These are phyloP conservation scores for Hypotaenidia okinawae DNA, from an alignment of 2,797 vertebrate species.

Conservation along the genomic window DNA sequence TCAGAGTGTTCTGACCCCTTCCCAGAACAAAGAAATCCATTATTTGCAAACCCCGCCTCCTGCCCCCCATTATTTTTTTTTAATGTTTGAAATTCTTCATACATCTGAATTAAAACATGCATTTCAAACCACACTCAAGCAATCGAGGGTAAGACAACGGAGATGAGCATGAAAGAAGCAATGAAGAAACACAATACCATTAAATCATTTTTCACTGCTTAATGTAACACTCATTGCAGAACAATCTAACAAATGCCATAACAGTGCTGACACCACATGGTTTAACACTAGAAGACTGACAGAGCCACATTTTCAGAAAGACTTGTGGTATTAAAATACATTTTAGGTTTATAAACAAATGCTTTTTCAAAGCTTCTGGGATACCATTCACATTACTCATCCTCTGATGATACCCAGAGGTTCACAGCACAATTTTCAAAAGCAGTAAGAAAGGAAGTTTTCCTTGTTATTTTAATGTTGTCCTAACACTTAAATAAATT, in stretches of 20 bases:
- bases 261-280: neutral
- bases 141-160: neutral
- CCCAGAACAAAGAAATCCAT: neutral
- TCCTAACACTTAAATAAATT: neutral
- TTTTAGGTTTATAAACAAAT: neutral
- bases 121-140: neutral
- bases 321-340: neutral
- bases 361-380: neutral
- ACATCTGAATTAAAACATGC: neutral
- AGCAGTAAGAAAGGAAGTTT: neutral
- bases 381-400: neutral
- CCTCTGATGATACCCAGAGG: neutral
- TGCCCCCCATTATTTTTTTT: neutral
- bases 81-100: neutral
- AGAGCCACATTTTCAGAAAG: neutral
- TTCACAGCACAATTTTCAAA: neutral
- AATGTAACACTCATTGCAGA: neutral
- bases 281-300: neutral
- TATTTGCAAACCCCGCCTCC: neutral
- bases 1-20: neutral
- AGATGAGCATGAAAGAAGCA: neutral
- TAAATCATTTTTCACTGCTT: conserved; percentile 53
- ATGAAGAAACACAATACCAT: conserved; percentile 23
- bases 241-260: neutral
- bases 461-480: neutral